Percentiles rank a stretch among this genome's conserved stretches.
phyloP scores from a whole-genome alignment of 2,113 vertebrate genomes.

The Mus musculus region GRCm39 chr12:86393501-86394000 shows the following conservation, averaged over 20 bases:
- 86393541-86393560: not conserved
- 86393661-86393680: not conserved
- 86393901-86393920: not conserved
- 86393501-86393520: slow-evolving; percentile 65
- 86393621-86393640: not conserved
- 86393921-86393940: not conserved
- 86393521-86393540: slow-evolving; percentile 53
- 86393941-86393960: not conserved
- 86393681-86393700: too few species aligned
- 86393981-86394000: not conserved
- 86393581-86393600: not conserved
- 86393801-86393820: not conserved
- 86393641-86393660: not conserved
- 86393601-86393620: not conserved
- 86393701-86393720: not conserved
- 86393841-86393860: too few species aligned
- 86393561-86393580: not conserved
- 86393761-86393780: not conserved
- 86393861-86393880: too few species aligned
- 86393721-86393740: not conserved
- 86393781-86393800: not conserved
- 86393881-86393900: not conserved
- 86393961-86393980: not conserved
- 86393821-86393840: not conserved
- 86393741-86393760: not conserved